Conservation (phyloP, 2,888 invertebrate species). For the Altica lythri region DNA sequence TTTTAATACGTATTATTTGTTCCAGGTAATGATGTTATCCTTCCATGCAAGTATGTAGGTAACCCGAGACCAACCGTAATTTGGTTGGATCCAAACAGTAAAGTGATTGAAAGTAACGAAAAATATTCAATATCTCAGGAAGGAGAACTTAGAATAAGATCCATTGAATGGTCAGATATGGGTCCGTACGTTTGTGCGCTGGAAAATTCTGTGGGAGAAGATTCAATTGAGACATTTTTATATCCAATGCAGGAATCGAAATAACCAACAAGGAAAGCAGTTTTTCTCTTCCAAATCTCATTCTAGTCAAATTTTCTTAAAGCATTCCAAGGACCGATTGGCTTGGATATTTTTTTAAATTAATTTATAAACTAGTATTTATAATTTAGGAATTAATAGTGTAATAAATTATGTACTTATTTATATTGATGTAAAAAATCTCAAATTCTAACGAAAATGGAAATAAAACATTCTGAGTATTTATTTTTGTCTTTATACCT, state of each 20-base stretch:
- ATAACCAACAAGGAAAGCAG: slow-evolving; percentile 35
- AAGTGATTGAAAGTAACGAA: slow-evolving; percentile 60
- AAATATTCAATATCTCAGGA: slow-evolving; percentile 62
- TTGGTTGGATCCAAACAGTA: slow-evolving; percentile 69
- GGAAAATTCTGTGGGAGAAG: slow-evolving; percentile 68
- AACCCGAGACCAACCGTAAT: slow-evolving; percentile 65
- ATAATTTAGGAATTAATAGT: slow-evolving; percentile 48
- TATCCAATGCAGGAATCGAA: slow-evolving; percentile 64
- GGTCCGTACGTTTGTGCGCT: slow-evolving; percentile 80
- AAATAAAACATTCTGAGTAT: slow-evolving; percentile 25
- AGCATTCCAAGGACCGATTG: slow-evolving; percentile 38
- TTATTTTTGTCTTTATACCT: not conserved
- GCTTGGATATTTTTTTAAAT: slow-evolving; percentile 41
- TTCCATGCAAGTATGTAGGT: slow-evolving; percentile 74
- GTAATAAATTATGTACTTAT: slow-evolving; percentile 48
- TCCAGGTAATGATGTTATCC: slow-evolving; percentile 64
- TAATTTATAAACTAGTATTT: slow-evolving; percentile 46
- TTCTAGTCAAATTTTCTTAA: slow-evolving; percentile 47
- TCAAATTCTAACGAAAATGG: slow-evolving; percentile 27
- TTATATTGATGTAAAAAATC: slow-evolving; percentile 44
- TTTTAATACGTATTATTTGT: no score
- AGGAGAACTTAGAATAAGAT: slow-evolving; percentile 76
- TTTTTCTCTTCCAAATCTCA: slow-evolving; percentile 35
- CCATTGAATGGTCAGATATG: slow-evolving; percentile 80
- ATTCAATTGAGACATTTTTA: slow-evolving; percentile 70